Evolutionary conservation across 2,797 vertebrate species (phyloP).

Genomic region (Spea hammondii): DNA sequence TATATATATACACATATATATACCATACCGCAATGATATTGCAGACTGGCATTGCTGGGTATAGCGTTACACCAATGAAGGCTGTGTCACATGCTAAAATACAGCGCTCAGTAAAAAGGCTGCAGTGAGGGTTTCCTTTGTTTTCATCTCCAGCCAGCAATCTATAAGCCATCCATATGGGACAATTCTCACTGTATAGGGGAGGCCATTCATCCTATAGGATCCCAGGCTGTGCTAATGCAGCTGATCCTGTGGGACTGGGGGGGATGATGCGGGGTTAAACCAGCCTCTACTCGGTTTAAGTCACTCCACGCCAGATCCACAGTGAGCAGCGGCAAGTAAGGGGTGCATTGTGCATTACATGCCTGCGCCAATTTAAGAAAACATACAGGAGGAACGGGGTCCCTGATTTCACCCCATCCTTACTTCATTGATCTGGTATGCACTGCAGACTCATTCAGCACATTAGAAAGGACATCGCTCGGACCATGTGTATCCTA

Average conservation of each 20-base stretch:
- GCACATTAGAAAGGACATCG: not conserved
- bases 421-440: not conserved
- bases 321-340: conserved; percentile 5
- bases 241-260: not conserved
- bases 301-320: conserved; percentile 3
- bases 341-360: conserved; percentile 22
- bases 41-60: too few relatives aligned
- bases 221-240: conserved; percentile 24
- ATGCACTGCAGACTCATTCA: conserved; percentile 3
- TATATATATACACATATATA: not conserved
- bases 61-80: not conserved
- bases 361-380: not conserved
- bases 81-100: conserved; percentile 25
- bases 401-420: conserved; percentile 4
- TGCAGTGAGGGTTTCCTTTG: conserved; percentile 37
- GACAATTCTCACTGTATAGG: conserved; percentile 31
- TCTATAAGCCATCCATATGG: conserved; percentile 36
- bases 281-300: conserved; percentile 12
- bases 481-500: conserved; percentile 7
- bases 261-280: not conserved
- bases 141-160: conserved; percentile 21
- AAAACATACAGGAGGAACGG: not conserved
- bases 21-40: too few relatives aligned
- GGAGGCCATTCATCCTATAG: conserved; percentile 32
- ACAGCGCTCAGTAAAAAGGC: conserved; percentile 29